These are phyloP conservation scores for Rhagoletis pomonella DNA, from an alignment of 1,140 invertebrate genomes.

Conservation along the genomic window DNA sequence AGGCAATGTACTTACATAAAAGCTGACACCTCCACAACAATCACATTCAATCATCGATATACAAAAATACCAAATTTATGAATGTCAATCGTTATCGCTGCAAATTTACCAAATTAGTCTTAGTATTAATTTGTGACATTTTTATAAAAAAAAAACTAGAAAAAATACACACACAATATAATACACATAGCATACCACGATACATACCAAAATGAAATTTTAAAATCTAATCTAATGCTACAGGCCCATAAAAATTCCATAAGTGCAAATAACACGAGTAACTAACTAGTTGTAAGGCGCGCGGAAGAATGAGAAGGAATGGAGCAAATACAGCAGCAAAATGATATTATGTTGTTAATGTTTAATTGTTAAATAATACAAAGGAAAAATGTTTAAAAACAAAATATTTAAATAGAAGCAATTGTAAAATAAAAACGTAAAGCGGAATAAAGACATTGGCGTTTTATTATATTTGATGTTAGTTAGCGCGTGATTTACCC, in stretches of 20 bases:
- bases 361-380: conserved; percentile 61
- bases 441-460: not conserved
- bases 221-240: conserved; percentile 54
- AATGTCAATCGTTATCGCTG: not conserved
- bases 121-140: conserved; percentile 54
- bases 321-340: conserved; percentile 7
- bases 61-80: not conserved
- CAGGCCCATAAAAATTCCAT: not conserved
- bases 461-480: not conserved
- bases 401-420: conserved; percentile 43
- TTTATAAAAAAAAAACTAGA: conserved; percentile 55
- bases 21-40: conserved; percentile 28
- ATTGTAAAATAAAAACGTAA: conserved; percentile 28
- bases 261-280: not conserved
- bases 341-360: conserved; percentile 60
- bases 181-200: not conserved
- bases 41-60: not conserved
- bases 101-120: conserved; percentile 24
- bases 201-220: conserved; percentile 55
- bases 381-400: conserved; percentile 59
- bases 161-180: conserved; percentile 16
- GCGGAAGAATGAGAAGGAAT: not conserved
- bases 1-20: not conserved
- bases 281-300: not conserved
- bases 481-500: too few species aligned